Conservation (phyloP, 2,888 invertebrate species). For the Phymatocera aterrima region DNA sequence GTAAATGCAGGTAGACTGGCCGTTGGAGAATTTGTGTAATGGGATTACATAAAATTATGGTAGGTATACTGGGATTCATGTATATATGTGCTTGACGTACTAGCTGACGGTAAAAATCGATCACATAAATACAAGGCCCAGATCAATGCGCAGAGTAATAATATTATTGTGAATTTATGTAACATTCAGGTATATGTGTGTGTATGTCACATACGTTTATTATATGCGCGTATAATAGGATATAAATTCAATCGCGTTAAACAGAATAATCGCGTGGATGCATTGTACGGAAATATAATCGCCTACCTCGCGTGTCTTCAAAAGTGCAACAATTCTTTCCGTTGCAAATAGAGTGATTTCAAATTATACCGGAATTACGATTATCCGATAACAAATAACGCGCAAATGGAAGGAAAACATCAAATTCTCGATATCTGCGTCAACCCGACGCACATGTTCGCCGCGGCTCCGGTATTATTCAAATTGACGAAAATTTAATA, state of each 20-base stretch:
- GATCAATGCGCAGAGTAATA: too few species aligned
- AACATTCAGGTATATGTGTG: too few species aligned
- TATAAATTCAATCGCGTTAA: too few species aligned
- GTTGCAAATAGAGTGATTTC: neutral
- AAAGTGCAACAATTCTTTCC: neutral
- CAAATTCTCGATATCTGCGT: conserved; percentile 28
- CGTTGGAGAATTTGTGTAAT: neutral
- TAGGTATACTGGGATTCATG: neutral
- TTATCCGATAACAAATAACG: conserved; percentile 32
- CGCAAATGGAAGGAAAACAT: conserved; percentile 42
- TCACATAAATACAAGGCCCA: too few species aligned
- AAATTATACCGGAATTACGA: neutral
- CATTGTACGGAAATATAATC: too few species aligned
- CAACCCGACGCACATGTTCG: neutral
- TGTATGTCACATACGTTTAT: too few species aligned
- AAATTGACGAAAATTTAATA: conserved; percentile 35
- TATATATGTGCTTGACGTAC: too few species aligned
- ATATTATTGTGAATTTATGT: too few species aligned
- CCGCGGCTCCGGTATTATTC: conserved; percentile 9
- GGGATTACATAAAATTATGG: neutral
- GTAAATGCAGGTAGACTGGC: neutral
- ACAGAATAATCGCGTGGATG: too few species aligned
- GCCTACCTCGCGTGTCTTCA: too few species aligned
- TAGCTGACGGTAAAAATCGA: too few species aligned
- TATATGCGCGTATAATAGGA: too few species aligned